Evolutionary conservation across 2,888 invertebrate genomes (phyloP).

Genomic region (Acheta domesticus): DNA sequence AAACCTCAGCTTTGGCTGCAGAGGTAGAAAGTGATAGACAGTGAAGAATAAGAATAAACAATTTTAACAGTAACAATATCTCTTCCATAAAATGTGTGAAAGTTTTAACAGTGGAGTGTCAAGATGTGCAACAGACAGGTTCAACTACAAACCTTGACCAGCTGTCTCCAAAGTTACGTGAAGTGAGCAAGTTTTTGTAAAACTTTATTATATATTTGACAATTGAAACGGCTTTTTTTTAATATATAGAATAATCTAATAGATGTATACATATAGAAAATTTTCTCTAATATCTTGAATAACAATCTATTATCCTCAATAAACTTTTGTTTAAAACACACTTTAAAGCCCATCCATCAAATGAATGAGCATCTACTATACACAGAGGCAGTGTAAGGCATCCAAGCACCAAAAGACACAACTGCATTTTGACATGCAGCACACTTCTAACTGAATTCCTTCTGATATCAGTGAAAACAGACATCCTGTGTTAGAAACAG

Average conservation of each 20-base stretch:
- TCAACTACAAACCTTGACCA: neutral
- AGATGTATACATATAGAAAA: constrained; percentile 24
- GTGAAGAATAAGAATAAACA: neutral
- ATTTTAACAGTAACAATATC: neutral
- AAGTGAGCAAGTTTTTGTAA: constrained; percentile 11
- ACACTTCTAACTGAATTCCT: neutral
- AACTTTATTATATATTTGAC: neutral
- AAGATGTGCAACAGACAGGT: constrained; percentile 3
- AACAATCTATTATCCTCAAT: constrained; percentile 10
- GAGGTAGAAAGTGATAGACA: neutral
- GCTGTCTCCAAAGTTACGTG: neutral
- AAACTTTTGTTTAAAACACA: constrained; percentile 24
- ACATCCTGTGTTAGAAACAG: neutral
- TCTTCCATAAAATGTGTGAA: constrained; percentile 18
- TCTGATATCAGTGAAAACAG: neutral
- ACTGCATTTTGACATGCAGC: neutral
- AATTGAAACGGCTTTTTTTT: neutral
- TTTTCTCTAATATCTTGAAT: constrained; percentile 22
- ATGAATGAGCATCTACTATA: constrained; percentile 9
- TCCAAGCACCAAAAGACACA: constrained; percentile 29
- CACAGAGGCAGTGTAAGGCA: constrained; percentile 28
- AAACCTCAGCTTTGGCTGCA: neutral
- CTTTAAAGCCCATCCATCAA: constrained; percentile 19
- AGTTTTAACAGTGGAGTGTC: neutral
- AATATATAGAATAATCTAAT: constrained; percentile 26